phyloP scores from a whole-genome alignment of 2,113 vertebrate genomes.

The Elanus axillaris region DNA sequence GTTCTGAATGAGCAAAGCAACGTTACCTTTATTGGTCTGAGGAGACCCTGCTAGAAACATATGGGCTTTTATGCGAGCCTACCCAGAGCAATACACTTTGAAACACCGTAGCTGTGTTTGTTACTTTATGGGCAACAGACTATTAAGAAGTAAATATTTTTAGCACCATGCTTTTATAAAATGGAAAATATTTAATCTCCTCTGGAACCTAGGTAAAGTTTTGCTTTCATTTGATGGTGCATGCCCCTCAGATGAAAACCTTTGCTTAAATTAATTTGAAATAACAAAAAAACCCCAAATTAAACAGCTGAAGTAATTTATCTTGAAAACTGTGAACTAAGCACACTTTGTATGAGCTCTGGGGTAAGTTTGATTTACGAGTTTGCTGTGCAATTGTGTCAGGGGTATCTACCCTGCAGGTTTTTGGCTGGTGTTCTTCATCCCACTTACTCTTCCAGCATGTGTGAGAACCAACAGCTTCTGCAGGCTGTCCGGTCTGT shows the following conservation, averaged over 20 bases:
- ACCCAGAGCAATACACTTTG: conserved; percentile 5
- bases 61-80: neutral
- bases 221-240: neutral
- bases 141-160: conserved; percentile 11
- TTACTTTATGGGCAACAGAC: conserved; percentile 4
- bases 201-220: neutral
- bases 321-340: conserved; percentile 46
- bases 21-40: conserved; percentile 25
- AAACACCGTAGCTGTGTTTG: conserved; percentile 20
- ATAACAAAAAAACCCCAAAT: conserved; percentile 10
- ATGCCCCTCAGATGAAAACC: conserved; percentile 6
- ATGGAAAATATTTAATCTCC: neutral
- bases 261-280: conserved; percentile 37
- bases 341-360: neutral
- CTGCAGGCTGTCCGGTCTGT: neutral
- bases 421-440: neutral
- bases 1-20: neutral
- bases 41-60: conserved; percentile 7
- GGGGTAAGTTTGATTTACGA: conserved; percentile 58
- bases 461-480: neutral
- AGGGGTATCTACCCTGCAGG: conserved; percentile 19
- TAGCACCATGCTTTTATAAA: neutral
- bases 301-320: conserved; percentile 40
- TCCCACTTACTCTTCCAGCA: neutral
- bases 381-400: neutral